Conservation (phyloP, 2,113 vertebrate species). For the Scopus umbretta region DNA sequence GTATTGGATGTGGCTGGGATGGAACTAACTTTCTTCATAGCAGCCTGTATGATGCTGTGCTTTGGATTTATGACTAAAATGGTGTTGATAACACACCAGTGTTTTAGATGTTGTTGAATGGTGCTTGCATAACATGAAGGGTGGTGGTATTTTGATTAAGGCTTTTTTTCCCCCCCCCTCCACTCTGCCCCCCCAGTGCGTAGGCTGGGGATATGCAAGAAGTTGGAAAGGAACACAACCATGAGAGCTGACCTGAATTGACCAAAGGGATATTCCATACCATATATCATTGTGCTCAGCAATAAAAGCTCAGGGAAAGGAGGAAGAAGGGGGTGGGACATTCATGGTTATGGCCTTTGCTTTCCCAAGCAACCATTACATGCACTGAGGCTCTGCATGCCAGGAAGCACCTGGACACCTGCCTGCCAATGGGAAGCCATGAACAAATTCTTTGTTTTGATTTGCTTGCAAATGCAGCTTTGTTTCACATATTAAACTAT, state of each 20-base stretch:
- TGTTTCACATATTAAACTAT: background rate
- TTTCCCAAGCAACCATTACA: background rate
- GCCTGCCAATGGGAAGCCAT: background rate
- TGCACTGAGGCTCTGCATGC: background rate
- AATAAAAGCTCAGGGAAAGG: background rate
- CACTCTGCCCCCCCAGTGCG: background rate
- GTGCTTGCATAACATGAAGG: background rate
- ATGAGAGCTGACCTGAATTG: background rate
- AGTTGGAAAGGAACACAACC: background rate
- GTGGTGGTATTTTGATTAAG: rapidly evolving
- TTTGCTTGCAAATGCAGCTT: background rate
- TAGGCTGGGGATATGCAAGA: background rate
- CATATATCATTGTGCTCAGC: background rate
- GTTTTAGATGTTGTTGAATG: background rate
- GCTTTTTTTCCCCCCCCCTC: background rate
- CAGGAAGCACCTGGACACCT: background rate
- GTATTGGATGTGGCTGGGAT: background rate
- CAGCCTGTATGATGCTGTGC: background rate
- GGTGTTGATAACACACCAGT: background rate
- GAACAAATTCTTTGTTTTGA: background rate
- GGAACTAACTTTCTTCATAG: background rate
- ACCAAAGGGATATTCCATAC: background rate
- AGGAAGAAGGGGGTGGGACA: background rate
- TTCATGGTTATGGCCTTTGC: background rate
- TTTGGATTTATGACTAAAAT: background rate